These are phyloP conservation scores for Beris morrisii DNA, from an alignment of 2,888 invertebrate species.

Conservation along the genomic window DNA sequence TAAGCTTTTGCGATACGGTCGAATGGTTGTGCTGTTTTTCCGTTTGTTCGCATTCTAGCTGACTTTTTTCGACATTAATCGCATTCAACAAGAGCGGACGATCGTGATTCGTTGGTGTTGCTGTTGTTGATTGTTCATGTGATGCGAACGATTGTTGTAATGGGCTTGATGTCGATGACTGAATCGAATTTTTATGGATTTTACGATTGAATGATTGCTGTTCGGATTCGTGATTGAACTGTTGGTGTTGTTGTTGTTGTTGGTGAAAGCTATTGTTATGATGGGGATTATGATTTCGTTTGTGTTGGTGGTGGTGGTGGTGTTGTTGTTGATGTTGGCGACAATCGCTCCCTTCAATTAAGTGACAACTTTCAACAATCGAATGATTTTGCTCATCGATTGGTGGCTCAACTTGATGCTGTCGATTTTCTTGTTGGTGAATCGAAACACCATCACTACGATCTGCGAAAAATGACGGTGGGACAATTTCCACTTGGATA, in stretches of 20 bases:
- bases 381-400: not conserved
- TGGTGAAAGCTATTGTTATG: too few relatives aligned
- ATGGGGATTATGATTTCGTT: too few relatives aligned
- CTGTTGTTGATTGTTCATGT: not conserved
- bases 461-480: conserved; percentile 11
- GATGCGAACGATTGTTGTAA: not conserved
- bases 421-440: conserved; percentile 39
- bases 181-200: too few relatives aligned
- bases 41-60: not conserved
- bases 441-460: conserved; percentile 14
- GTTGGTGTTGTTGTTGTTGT: too few relatives aligned
- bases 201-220: too few relatives aligned
- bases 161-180: not conserved
- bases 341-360: not conserved
- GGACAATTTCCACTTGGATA: conserved; percentile 9
- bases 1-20: not conserved
- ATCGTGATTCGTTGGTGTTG: not conserved
- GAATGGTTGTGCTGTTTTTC: not conserved
- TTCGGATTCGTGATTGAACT: too few relatives aligned
- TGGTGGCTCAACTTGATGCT: conserved; percentile 6
- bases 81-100: not conserved
- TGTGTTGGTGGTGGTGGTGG: not conserved
- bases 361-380: not conserved
- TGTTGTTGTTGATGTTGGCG: conserved; percentile 3
- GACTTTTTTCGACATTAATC: not conserved